Base-by-base conservation (phyloP, 2,888 invertebrate genomes). In the Peribatodes rhomboidaria region DNA sequence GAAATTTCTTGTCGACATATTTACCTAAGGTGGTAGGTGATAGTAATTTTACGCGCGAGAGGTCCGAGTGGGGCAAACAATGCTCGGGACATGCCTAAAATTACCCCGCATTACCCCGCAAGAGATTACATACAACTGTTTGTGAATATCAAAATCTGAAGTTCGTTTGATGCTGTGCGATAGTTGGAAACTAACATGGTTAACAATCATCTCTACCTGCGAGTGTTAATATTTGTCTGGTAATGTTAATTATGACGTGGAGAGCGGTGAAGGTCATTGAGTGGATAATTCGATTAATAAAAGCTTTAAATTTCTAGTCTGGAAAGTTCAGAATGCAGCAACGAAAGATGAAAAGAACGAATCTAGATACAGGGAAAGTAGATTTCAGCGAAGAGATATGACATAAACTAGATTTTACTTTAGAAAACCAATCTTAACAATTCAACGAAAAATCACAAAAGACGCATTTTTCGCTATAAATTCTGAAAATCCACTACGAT, bases 1-100 rank as follows among this genome's bases (percentile, higher is more conserved):
- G 88, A 92, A 65, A 90, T 92, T 92, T 93, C 92, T 92, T 92
- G 92, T 86, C 90, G 89, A 92, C 92, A 93, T 93, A 93, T 93
- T 93, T 93, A 92, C 92, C 89, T 91, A 87, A 89, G 89, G 90
- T 89, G 85, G 61, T 83, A 89, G 91, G 88, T 92, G 92, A 92
- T 93, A 91, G 91, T 89, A 92, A 93, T 92, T 92, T 92, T 92
- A 90, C 91, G 90, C 89, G 87, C 85, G 87, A 86, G 81, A 89
- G 89, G 92, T 88, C 91, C 88, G 86, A 89, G 86, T 84, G 83
- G 72, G 75, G 72, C 81, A 83, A 85, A 86, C 85, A 85, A 76
- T 78, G 81, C 76, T 81, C 77, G 79, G 80, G 83, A 85, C 84
- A 85, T 86, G 85, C 85, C 83, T 82, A 74, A 84, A 83, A 87